Evolutionary conservation across 2,888 invertebrate genomes (phyloP), one percentile per base, ranked within the genome.

Genomic region (Cheilosia grossa): DNA sequence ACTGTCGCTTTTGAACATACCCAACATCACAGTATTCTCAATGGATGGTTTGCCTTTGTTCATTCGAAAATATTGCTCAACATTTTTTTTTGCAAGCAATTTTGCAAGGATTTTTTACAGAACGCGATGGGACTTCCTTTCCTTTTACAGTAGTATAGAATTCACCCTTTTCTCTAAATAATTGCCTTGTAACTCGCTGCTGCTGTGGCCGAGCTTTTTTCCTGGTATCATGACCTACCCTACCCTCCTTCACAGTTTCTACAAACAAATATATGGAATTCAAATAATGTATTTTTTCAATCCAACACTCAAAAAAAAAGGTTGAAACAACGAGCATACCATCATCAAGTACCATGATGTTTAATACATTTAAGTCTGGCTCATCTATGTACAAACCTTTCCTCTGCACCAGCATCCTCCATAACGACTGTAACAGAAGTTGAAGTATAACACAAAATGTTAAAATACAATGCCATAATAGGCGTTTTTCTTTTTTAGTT

Each of bases 11-110:
- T 49, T 17, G 17, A 49, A 17, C 49, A 49, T 49, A 49, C 0
- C 17, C 21, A 19, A 10, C 10, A 4, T 21, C 17, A 1, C 21
- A 49, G 21, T 17, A 49, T 49, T 49, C n/a, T 49, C 21, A 21
- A 49, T 21, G 49, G 10, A 49, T 49, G 2, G 9, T 49, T 17
- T 17, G 10, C 19, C 10, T 49, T 21, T 49, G 17, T 24, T 59
- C 58, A 59, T 59, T 15, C 21, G 27, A 59, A 59, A 42, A 59
- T 15, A 59, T 5, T 59, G 37, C 15, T 59, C 42, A 59, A 49
- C 21, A 19, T 49, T 49, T 49, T 21, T 49, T 49, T 49, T 4
- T 10, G 21, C 49, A 49, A 21, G 49, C 9, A 49, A 21, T 9
- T 49, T 49, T 49, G 49, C 21, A 49, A 49, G 9, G 9, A 10